Evolutionary conservation across 2,888 invertebrate genomes (phyloP).

Genomic region (Thera obeliscata): DNA sequence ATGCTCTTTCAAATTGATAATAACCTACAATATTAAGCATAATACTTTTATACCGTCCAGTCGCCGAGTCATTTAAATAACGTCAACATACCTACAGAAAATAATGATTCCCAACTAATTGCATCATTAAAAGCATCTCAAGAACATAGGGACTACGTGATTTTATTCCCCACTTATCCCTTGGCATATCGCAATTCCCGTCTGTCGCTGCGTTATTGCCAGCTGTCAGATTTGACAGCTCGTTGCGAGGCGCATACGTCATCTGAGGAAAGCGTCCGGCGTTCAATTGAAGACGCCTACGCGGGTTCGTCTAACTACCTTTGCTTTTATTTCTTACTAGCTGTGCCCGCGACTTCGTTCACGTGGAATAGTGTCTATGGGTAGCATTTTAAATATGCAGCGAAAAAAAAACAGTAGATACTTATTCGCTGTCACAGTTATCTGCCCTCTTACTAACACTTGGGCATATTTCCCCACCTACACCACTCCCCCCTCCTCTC

Average conservation of each 20-base stretch:
- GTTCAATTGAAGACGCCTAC: slow-evolving; percentile 52
- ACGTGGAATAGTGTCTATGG: too few relatives aligned
- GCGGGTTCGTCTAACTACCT: slow-evolving; percentile 31
- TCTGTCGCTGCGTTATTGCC: slow-evolving; percentile 56
- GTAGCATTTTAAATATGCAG: too few relatives aligned
- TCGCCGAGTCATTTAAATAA: neutral
- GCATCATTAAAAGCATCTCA: slow-evolving; percentile 34
- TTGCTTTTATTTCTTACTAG: neutral
- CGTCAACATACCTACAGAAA: neutral
- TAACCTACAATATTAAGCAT: neutral
- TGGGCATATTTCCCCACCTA: too few relatives aligned
- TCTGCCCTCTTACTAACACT: too few relatives aligned
- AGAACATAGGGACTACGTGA: slow-evolving; percentile 26
- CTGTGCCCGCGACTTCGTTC: too few relatives aligned
- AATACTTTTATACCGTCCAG: neutral
- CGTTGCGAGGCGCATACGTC: slow-evolving; percentile 54
- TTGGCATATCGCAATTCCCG: slow-evolving; percentile 52
- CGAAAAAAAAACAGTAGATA: too few relatives aligned
- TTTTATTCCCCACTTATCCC: slow-evolving; percentile 37
- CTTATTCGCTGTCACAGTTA: too few relatives aligned
- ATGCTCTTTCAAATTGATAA: too few relatives aligned
- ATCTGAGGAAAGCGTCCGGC: slow-evolving; percentile 36
- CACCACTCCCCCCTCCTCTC: too few relatives aligned
- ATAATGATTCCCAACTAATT: slow-evolving; percentile 19
- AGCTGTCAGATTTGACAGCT: slow-evolving; percentile 60